Evolutionary conservation across 2,888 invertebrate genomes (phyloP).

Genomic region (Heliconius ismenius): DNA sequence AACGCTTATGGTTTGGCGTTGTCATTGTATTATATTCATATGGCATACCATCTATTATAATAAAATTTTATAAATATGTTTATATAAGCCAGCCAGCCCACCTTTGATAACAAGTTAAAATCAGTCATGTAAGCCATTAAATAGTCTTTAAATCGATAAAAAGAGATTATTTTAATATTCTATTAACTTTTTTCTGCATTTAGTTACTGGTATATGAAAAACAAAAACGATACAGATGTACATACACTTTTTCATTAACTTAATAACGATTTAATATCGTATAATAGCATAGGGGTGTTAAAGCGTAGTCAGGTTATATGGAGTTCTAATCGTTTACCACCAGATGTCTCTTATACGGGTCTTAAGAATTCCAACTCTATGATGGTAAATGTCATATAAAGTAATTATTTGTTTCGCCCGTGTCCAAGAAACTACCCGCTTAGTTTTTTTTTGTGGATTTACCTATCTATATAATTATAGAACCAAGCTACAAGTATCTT

Average conservation of each 20-base stretch:
- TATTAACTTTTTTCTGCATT: neutral
- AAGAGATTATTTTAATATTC: neutral
- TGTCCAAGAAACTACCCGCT: slow-evolving; percentile 12
- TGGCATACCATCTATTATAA: no score
- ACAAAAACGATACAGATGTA: slow-evolving; percentile 30
- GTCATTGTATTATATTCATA: no score
- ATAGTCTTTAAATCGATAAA: neutral
- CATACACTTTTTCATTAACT: slow-evolving; percentile 9
- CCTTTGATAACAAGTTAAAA: no score
- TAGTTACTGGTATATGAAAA: neutral
- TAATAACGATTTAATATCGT: slow-evolving; percentile 22
- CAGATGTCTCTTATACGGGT: slow-evolving; percentile 49
- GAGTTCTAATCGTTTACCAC: slow-evolving; percentile 29
- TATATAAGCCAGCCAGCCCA: no score
- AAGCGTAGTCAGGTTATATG: slow-evolving; percentile 35
- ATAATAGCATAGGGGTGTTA: slow-evolving; percentile 40
- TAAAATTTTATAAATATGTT: no score
- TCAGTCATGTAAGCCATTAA: neutral
- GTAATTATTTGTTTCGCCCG: neutral
- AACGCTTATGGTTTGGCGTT: no score
- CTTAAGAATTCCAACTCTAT: slow-evolving; percentile 49
- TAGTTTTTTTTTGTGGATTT: slow-evolving; percentile 4
- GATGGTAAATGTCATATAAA: slow-evolving; percentile 38
- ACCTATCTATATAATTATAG: neutral
- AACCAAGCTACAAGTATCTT: neutral